Evolutionary conservation across 2,888 invertebrate genomes (phyloP), one percentile per base, ranked within the genome.

Genomic region (Agelastica alni): DNA sequence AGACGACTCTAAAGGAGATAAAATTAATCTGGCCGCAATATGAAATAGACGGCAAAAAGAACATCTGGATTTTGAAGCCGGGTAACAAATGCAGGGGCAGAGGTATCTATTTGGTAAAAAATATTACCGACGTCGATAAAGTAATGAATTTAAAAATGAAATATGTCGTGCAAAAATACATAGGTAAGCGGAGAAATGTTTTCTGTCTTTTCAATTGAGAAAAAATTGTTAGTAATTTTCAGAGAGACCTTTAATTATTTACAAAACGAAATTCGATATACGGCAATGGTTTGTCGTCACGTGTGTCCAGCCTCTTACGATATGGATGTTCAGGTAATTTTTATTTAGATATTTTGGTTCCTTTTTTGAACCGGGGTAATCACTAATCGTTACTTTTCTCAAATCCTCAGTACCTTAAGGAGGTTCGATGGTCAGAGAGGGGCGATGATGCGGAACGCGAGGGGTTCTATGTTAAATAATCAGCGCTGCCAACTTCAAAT

Each of bases 61-160:
- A 96, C 75, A 86, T 95, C 62, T 96, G 96, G 96, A 96, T 96
- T 59, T 85, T 96, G 54, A 96, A 96, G 74, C 96, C 96, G 0
- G 95, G 95, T 0, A 94, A 93, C 66, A 92, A 93, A 73, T 95
- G 95, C 64, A 83, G 96, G 6, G 96, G 96, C 0, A 83, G 91
- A 69, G 96, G 96, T 43, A 96, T 96, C 60, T 86, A 88, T 39
- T 81, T 95, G 42, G 87, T 92, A 81, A 91, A 92, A 74, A 87
- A 86, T 67, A 81, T 96, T 18, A 91, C 92, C 65, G 92, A 93
- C 67, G 93, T 96, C 49, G 88, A 87, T 71, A 81, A 84, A 62
- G 82, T 85, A n/a, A 77, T 79, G 72, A 81, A 83, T 17, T 79
- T 84, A 63, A 88, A 88, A 76, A 83, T 86, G 70, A 85, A 91